Conservation (phyloP, 2,113 vertebrate species). For the Trematocara macrostoma region DNA sequence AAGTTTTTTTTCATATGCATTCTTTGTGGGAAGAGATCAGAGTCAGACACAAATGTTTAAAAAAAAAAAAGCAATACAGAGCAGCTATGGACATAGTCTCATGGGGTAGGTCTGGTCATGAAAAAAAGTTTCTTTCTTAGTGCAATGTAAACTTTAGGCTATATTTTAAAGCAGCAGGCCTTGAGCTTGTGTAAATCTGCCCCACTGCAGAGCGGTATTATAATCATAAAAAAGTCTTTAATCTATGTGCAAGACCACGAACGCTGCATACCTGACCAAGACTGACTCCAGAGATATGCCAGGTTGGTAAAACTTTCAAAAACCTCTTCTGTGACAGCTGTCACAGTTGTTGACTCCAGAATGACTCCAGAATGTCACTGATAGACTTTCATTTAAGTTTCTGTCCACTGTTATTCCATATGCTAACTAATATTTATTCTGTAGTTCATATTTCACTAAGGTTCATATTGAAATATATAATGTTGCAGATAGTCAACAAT, state of each 20-base stretch:
- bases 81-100: not conserved
- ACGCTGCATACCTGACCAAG: not conserved
- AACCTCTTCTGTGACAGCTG: not conserved
- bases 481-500: conserved; percentile 40
- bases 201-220: not conserved
- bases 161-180: not conserved
- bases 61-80: not conserved
- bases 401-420: not conserved
- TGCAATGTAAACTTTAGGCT: not conserved
- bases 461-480: conserved; percentile 11
- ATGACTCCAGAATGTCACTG: not conserved
- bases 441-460: not conserved
- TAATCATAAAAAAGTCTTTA: not conserved
- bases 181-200: not conserved
- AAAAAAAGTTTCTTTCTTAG: not conserved
- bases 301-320: not conserved
- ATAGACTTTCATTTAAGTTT: not conserved
- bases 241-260: not conserved
- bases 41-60: not conserved
- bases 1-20: not conserved
- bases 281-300: not conserved
- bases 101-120: not conserved
- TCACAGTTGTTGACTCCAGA: not conserved
- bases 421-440: not conserved
- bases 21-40: not conserved